These are phyloP conservation scores for Dynastes maya DNA, from an alignment of 2,888 invertebrate species.

Conservation along the genomic window DNA sequence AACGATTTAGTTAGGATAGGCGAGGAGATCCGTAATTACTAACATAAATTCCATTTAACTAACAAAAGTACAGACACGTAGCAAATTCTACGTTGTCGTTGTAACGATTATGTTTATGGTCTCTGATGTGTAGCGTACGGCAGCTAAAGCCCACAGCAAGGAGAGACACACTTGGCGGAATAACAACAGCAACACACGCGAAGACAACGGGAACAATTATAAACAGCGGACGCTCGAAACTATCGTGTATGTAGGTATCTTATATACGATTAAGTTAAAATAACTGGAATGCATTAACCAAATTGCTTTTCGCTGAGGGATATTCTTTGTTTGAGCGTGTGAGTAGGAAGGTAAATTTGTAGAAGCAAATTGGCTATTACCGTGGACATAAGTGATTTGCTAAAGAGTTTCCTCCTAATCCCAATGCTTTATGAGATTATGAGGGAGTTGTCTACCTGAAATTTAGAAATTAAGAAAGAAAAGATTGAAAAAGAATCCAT, in stretches of 20 bases:
- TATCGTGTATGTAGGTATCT: not conserved
- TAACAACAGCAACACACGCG: too few relatives aligned
- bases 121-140: constrained; percentile 1
- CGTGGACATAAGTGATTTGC: too few relatives aligned
- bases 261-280: constrained; percentile 3
- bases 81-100: constrained; percentile 46
- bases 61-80: constrained; percentile 42
- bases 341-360: too few relatives aligned
- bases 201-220: constrained; percentile 20
- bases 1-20: constrained; percentile 45
- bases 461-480: too few relatives aligned
- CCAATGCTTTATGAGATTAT: too few relatives aligned
- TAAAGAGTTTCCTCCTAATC: too few relatives aligned
- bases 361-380: too few relatives aligned
- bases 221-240: constrained; percentile 32
- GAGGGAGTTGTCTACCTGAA: too few relatives aligned
- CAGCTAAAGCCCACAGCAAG: not conserved
- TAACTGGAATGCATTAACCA: constrained; percentile 18
- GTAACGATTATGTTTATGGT: constrained; percentile 49
- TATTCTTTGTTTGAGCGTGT: not conserved
- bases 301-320: constrained; percentile 1
- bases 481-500: too few relatives aligned
- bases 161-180: too few relatives aligned
- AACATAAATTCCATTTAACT: constrained; percentile 46
- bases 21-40: constrained; percentile 43